Evolutionary conservation across 2,888 invertebrate species (phyloP), one percentile per base, ranked within the genome.

Genomic region (Acleris cristana): DNA sequence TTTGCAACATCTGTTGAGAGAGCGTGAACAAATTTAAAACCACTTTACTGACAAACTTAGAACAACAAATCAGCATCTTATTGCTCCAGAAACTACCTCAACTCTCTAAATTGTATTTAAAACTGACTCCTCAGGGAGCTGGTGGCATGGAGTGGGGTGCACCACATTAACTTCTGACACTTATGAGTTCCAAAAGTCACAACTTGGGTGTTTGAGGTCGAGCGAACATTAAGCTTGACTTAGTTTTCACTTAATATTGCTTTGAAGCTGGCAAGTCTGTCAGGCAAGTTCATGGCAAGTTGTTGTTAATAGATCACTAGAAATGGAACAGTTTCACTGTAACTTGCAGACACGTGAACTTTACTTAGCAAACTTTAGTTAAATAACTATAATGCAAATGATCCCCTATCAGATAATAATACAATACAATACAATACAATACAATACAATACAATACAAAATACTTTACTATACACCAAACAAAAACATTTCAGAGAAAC

Each of bases 111-210:
- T 66, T 45, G 45, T 52, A 23, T 26, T 14, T 48, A 56, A 40
- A 65, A 56, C 49, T 55, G 55, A 18, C 66, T 12, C 49, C 51
- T 6, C 23, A 3, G 3, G 49, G 60, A 51, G 55, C 19, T 51
- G 23, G 3, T 54, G 64, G 53, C 71, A 63, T 60, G 48, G 45
- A 58, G 56, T 72, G 72, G 73, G 76, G 74, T 67, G 56, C 74
- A 75, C 79, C 77, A 69, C 78, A 74, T 75, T 78, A 74, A 80
- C 79, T 74, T 78, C 77, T 74, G 78, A 81, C 85, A 81, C 78
- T 78, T 82, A 77, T 75, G 74, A 81, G 77, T 79, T 79, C 71
- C 74, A 73, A 76, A 80, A 78, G 76, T 78, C 65, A 69, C 65
- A 75, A 74, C 70, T 73, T 75, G 65, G 69, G 71, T 73, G 70